Evolutionary conservation across 2,888 invertebrate genomes (phyloP).

Genomic region (Hermaeophaga mercurialis): DNA sequence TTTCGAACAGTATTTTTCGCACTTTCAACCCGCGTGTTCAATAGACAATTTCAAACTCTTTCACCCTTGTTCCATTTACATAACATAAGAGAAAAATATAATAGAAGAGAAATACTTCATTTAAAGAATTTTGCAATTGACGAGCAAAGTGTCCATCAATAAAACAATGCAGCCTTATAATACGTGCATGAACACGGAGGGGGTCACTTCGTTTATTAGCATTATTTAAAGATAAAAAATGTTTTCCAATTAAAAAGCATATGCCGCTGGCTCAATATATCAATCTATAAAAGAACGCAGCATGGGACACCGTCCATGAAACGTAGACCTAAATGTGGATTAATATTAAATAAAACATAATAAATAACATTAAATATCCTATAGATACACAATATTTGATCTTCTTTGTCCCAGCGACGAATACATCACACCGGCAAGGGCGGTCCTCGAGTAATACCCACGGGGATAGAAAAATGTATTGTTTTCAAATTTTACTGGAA

Average conservation of each 20-base stretch:
- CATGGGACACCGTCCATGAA: conserved; percentile 52
- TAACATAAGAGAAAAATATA: too few species aligned
- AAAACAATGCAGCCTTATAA: conserved; percentile 50
- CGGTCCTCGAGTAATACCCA: too few species aligned
- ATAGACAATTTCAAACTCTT: too few species aligned
- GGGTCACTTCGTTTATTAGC: conserved; percentile 55
- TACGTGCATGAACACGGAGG: conserved; percentile 48
- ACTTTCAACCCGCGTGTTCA: too few species aligned
- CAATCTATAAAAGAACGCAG: conserved; percentile 56
- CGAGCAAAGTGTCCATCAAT: conserved; percentile 38
- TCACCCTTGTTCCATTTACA: too few species aligned
- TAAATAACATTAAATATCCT: conserved; percentile 49
- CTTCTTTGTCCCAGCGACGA: conserved; percentile 13
- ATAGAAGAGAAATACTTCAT: too few species aligned
- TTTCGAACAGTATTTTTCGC: too few species aligned
- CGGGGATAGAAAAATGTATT: too few species aligned
- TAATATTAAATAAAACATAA: conserved; percentile 52
- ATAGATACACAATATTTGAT: conserved; percentile 36
- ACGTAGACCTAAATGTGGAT: conserved; percentile 51
- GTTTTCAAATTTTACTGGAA: too few species aligned
- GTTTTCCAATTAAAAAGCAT: conserved; percentile 59
- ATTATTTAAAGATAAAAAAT: conserved; percentile 58
- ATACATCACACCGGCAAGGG: not conserved
- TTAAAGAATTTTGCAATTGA: too few species aligned
- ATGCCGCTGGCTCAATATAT: conserved; percentile 58